Base-by-base conservation (phyloP, 2,888 invertebrate genomes). In the Zygogramma bicolorata region DNA sequence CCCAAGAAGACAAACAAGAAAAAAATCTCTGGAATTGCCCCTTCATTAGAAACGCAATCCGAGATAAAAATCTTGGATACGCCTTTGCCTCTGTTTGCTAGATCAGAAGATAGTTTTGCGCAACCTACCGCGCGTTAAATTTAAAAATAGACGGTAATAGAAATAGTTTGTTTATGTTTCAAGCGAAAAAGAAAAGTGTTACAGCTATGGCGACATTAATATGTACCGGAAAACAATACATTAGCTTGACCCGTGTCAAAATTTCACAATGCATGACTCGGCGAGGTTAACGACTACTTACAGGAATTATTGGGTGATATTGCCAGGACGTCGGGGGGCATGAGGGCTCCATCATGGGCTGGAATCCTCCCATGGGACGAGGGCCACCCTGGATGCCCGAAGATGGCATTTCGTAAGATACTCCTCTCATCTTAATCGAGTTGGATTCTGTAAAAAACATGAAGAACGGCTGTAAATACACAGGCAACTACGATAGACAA, bases 321-420 rank as follows among this genome's bases (percentile, higher is more conserved):
- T 83, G 84, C 85, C 85, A 85, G 1, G 84, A 82, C 4, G 82
- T 76, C 27, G 82, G 82, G 10, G 85, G 85, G 5, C 85, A 84
- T 31, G 81, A 81, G 3, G 84, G 82, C 68, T 83, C 83, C 80
- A 82, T 80, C 67, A 83, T 80, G 13, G 75, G 78, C 71, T 81
- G 83, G 72, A 80, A 80, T 61, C 81, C 83, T 38, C 83, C 82
- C 29, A 81, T 71, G 49, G 82, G 80, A 61, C 80, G 81, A 57
- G 70, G 20, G 29, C 81, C 81, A 70, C 82, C 81, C 77, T 82
- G 84, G 10, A 84, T 74, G 71, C 80, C 82, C 18, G 84, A 79
- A 5, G 85, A 81, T 73, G 79, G 81, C 84, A 84, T 84, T 66
- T 84, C 81, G 74, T 75, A 79, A 53, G 80, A 76, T 60, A 75